Base-by-base conservation (phyloP, 2,888 invertebrate species). In the Spilosoma lubricipeda region DNA sequence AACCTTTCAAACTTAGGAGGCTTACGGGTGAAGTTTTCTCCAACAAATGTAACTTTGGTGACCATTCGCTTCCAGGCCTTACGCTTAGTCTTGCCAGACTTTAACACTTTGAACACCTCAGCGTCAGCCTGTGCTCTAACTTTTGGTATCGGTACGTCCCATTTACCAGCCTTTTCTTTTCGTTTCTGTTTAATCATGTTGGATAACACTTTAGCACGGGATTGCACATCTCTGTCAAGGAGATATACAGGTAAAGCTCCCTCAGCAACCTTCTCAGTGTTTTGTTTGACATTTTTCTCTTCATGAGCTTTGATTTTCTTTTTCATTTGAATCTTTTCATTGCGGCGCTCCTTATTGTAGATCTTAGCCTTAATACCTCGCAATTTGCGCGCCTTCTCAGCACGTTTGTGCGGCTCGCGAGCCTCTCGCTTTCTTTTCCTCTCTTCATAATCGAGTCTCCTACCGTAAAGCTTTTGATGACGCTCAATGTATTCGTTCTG, bases 11-110 rank as follows among this genome's bases (percentile, higher is more conserved):
- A 99, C 93, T 99, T 99, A 0, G 99, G 99, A 33, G 99, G 99
- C 96, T 99, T 99, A 65, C 99, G 96, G 1, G 99, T 99, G 91
- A 99, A 99, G 75, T 98, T 98, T 90, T 99, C 99, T 0, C 99
- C 99, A 5, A 99, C 99, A 93, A 97, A 99, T 70, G 98, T 98
- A 0, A 99, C 99, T 96, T 99, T 99, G 0, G 99, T 99, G 0
- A 99, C 99, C 99, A 99, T 99, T 76, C 99, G 96, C 90, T 99
- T 99, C 99, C 99, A 99, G 0, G 98, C 99, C 95, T 99, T 99
- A 74, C 99, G 96, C 90, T 97, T 98, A 0, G 98, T 96, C 94
- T 99, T 99, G 59, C 99, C 99, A 8, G 98, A 97, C 88, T 97
- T 98, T 0, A 99, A 92, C 0, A 99, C 98, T 96, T 97, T 99